Percentiles rank a stretch among this genome's conserved stretches.
These are phyloP conservation scores for Sesamia nonagrioides DNA, from an alignment of 1,140 invertebrate genomes.

Conservation along the genomic window DNA sequence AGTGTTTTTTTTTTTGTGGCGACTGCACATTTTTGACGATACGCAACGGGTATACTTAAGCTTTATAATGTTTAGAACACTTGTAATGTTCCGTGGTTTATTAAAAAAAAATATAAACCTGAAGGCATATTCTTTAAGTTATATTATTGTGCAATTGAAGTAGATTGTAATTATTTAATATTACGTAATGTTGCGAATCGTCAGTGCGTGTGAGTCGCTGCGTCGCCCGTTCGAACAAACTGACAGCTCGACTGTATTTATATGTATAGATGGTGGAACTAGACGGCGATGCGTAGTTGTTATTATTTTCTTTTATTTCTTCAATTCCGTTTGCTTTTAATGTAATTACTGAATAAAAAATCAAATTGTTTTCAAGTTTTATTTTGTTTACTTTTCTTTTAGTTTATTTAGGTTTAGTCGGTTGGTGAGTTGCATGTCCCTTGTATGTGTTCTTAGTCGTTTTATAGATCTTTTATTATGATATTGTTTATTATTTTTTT, in stretches of 20 bases:
- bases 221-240: slow-evolving; percentile 32
- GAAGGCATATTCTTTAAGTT: not conserved
- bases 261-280: slow-evolving; percentile 16
- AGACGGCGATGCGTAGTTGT: slow-evolving; percentile 35
- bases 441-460: too few relatives aligned
- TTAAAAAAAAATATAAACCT: not conserved
- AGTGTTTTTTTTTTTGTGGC: slow-evolving; percentile 33
- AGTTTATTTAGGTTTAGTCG: not conserved
- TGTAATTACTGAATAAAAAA: slow-evolving; percentile 43
- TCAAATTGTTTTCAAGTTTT: slow-evolving; percentile 48
- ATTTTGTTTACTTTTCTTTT: slow-evolving; percentile 32
- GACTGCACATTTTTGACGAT: not conserved
- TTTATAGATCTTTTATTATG: too few relatives aligned
- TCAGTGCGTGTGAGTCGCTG: not conserved
- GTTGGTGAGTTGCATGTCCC: too few relatives aligned
- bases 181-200: not conserved
- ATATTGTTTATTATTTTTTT: too few relatives aligned
- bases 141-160: not conserved
- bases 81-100: too few relatives aligned
- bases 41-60: slow-evolving; percentile 4
- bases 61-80: not conserved
- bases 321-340: slow-evolving; percentile 48
- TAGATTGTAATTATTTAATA: not conserved
- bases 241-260: slow-evolving; percentile 25
- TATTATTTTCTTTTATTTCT: slow-evolving; percentile 40